Evolutionary conservation across 2,888 invertebrate species (phyloP).

Genomic region (Aplocera efformata): DNA sequence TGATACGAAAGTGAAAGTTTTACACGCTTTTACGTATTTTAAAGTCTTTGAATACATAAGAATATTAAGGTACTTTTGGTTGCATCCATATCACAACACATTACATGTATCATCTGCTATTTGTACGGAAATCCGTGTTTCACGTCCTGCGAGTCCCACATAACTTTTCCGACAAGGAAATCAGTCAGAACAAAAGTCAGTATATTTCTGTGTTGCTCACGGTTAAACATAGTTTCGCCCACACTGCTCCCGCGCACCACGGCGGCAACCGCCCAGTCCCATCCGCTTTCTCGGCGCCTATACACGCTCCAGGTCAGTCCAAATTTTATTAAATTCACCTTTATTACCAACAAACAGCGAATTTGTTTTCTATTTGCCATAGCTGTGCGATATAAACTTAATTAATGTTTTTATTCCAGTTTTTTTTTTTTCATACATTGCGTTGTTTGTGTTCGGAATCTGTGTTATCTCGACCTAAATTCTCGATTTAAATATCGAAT

Average conservation of each 20-base stretch:
- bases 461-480: slow-evolving; percentile 20
- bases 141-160: slow-evolving; percentile 32
- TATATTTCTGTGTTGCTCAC: slow-evolving; percentile 77
- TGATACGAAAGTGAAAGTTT: too few species aligned
- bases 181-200: slow-evolving; percentile 72
- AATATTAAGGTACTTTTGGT: too few species aligned
- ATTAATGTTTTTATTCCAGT: slow-evolving; percentile 11
- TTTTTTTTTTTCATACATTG: slow-evolving; percentile 14
- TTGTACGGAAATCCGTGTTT: slow-evolving; percentile 37
- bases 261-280: slow-evolving; percentile 59
- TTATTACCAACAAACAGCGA: slow-evolving; percentile 40
- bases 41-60: too few species aligned
- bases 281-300: slow-evolving; percentile 63
- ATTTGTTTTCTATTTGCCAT: slow-evolving; percentile 31
- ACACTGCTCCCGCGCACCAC: slow-evolving; percentile 53
- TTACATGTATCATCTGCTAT: not conserved
- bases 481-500: slow-evolving; percentile 31
- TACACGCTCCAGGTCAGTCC: slow-evolving; percentile 73
- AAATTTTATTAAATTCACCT: slow-evolving; percentile 32
- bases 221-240: slow-evolving; percentile 76
- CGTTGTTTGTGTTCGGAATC: slow-evolving; percentile 22
- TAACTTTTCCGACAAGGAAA: slow-evolving; percentile 61
- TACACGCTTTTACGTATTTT: too few species aligned
- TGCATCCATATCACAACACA: too few species aligned
- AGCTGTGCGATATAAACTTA: slow-evolving; percentile 51